A percentile compares a stretch with the other conserved stretches of the same genome.
Evolutionary conservation across 2,113 vertebrate species (phyloP).

Genomic region (Ascaphus truei): DNA sequence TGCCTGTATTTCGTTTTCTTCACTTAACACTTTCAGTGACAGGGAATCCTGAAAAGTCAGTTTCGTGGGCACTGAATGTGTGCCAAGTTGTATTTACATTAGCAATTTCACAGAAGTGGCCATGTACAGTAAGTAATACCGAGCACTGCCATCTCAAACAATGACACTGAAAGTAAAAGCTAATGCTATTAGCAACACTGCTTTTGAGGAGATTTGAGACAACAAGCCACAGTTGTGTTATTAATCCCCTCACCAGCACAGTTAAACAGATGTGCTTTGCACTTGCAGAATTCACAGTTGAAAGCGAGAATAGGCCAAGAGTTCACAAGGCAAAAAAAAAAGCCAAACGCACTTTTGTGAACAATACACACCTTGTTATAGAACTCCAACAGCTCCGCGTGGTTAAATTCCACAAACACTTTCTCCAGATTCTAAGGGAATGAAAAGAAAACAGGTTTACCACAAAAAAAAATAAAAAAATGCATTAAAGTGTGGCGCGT

Average conservation of each 20-base stretch:
- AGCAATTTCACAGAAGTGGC: no score
- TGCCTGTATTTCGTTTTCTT: no score
- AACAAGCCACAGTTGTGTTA: neutral
- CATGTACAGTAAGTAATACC: no score
- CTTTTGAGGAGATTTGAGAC: neutral
- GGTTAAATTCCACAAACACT: slow-evolving; percentile 84
- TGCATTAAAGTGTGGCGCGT: neutral
- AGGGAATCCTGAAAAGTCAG: no score
- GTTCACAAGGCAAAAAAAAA: slow-evolving; percentile 11
- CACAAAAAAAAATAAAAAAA: neutral
- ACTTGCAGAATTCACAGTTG: slow-evolving; percentile 1
- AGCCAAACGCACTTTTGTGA: neutral
- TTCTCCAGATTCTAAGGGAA: slow-evolving; percentile 76
- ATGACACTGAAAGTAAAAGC: neutral
- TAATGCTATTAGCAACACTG: neutral
- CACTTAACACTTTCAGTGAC: no score
- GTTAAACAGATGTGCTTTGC: slow-evolving; percentile 1
- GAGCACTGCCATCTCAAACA: neutral
- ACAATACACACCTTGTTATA: slow-evolving; percentile 85
- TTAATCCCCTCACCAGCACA: neutral
- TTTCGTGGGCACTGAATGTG: no score
- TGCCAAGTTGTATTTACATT: no score
- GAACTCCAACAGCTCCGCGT: slow-evolving; percentile 90
- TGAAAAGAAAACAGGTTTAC: slow-evolving; percentile 28
- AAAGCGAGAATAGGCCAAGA: neutral